Percentiles rank a stretch among this genome's conserved stretches.
Evolutionary conservation across 1,140 invertebrate species (phyloP).

Genomic region (Coboldia fuscipes): DNA sequence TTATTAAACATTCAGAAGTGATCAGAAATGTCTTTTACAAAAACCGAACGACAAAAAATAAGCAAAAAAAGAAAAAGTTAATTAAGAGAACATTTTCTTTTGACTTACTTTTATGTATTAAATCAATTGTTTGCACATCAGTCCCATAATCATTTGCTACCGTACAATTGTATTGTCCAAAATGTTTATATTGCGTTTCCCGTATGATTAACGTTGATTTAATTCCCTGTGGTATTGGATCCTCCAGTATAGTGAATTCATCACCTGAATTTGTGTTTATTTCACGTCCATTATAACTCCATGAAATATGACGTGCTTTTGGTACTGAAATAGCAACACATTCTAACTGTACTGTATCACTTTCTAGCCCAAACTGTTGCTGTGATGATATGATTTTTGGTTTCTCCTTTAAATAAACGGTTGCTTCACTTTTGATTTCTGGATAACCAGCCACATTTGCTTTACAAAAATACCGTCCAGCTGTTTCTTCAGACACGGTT

Average conservation of each 20-base stretch:
- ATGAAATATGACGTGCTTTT: slow-evolving; percentile 57
- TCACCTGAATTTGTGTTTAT: slow-evolving; percentile 37
- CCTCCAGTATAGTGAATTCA: slow-evolving; percentile 42
- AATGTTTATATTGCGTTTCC: slow-evolving; percentile 63
- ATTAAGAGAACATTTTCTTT: background rate
- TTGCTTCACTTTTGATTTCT: slow-evolving; percentile 64
- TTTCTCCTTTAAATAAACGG: slow-evolving; percentile 64
- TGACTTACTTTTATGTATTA: slow-evolving; percentile 70
- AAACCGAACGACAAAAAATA: background rate
- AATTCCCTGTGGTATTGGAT: slow-evolving; percentile 33
- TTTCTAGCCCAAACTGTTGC: slow-evolving; percentile 55
- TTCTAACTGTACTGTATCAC: slow-evolving; percentile 63
- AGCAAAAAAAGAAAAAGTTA: background rate
- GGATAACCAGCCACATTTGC: slow-evolving; percentile 63
- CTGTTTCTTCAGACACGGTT: slow-evolving; percentile 49
- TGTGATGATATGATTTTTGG: slow-evolving; percentile 58
- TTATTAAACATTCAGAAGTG: no score
- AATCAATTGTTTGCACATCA: slow-evolving; percentile 60
- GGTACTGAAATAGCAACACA: slow-evolving; percentile 76
- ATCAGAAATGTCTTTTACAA: no score
- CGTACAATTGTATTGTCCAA: slow-evolving; percentile 85
- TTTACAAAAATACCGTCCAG: slow-evolving; percentile 72
- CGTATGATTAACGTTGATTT: slow-evolving; percentile 68
- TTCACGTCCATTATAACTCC: slow-evolving; percentile 65
- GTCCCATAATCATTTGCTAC: slow-evolving; percentile 79